Base-by-base conservation (phyloP, 1,140 invertebrate species). In the Anoplophora glabripennis region DNA sequence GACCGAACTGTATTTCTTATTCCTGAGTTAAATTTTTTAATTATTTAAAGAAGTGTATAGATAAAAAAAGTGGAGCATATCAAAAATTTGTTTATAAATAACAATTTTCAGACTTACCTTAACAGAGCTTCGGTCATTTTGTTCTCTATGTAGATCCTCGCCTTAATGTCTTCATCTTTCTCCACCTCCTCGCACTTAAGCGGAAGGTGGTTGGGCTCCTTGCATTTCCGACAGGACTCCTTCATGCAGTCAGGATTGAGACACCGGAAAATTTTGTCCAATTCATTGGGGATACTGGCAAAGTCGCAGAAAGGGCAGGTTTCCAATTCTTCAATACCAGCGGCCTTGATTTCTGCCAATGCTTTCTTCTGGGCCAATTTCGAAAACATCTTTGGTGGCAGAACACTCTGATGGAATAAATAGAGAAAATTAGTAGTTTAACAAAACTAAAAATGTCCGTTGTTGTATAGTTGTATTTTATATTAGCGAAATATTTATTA, bases 291-390 rank as follows among this genome's bases (percentile, higher is more conserved):
- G 64, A 86, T 85, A n/a, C 79, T 81, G 18, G 79, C 79, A 72
- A 83, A 87, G 53, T 80, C 78, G 71, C 85, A 87, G 67, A 85
- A 86, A 4, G 85, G 84, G 71, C 86, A 88, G 0, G 72, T 73
- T 12, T 82, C 84, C 21, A 87, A 73, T 56, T 82, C 83, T 34
- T 83, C 79, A 21, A 87, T 77, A 28, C 78, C 78, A 3, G 85
- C 85, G 17, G 77, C 77, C 62, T 76, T 77, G 1, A 88, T 75
- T 73, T 87, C 86, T 37, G 79, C 80, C 36, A 81, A 74, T 67
- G 85, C 82, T 51, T 80, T 71, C 48, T 80, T 79, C 18, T 74
- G 70, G 1, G 82, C 64, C 17, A 85, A 65, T 60, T 74, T 79
- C 21, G 81, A 83, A 62, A 86, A 85, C 37, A 81, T 70, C 18